Conservation (phyloP, 2,113 vertebrate species). For the Laticauda colubrina region DNA sequence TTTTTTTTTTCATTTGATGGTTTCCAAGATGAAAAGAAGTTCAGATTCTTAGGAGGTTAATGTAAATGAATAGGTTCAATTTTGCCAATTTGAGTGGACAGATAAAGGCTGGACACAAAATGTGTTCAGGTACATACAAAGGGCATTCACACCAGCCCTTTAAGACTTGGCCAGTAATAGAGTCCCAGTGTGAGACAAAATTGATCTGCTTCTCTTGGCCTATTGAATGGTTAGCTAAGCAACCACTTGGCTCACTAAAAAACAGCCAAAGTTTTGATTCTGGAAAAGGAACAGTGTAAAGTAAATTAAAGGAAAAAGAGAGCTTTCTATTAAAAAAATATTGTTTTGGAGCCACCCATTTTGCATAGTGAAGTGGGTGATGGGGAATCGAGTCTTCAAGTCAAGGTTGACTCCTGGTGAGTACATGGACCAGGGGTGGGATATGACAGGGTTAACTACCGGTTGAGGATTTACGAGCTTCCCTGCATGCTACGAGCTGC, state of each 20-base stretch:
- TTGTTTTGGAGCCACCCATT: neutral
- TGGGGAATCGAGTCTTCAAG: neutral
- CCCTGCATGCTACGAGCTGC: no score
- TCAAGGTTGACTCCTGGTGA: neutral
- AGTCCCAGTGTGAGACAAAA: constrained; percentile 3
- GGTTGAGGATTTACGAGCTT: no score
- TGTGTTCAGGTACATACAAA: neutral
- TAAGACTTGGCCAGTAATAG: neutral
- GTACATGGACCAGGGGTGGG: neutral
- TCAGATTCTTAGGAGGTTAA: constrained; percentile 44
- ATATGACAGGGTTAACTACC: no score
- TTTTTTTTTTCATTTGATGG: constrained; percentile 30
- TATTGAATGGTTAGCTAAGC: neutral
- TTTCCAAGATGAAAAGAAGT: constrained; percentile 42
- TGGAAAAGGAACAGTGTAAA: neutral
- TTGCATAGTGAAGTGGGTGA: neutral
- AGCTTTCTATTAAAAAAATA: neutral
- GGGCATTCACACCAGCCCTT: neutral
- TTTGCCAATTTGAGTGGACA: neutral
- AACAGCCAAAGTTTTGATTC: neutral
- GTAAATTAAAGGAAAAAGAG: neutral
- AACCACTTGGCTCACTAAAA: neutral
- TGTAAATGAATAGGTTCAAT: constrained; percentile 11
- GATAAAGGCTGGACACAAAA: neutral
- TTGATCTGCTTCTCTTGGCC: neutral